Conservation (phyloP, 2,888 invertebrate species). For the Ennomos fuscantarius region DNA sequence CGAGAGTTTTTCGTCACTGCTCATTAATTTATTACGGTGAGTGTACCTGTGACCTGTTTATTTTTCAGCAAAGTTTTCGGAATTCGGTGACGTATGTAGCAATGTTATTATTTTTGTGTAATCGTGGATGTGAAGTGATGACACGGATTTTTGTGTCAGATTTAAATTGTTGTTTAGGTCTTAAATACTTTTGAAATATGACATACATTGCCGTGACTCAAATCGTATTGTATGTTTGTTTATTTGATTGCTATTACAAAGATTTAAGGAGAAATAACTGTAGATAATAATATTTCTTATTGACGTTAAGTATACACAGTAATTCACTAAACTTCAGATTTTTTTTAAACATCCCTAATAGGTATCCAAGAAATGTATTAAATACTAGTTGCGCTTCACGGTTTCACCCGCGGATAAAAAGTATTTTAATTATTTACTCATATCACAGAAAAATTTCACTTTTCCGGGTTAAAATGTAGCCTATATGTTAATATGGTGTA, state of each 20-base stretch:
- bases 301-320: too few relatives aligned
- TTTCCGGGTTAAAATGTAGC: too few relatives aligned
- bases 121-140: slow-evolving; percentile 31
- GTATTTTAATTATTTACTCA: too few relatives aligned
- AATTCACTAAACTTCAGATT: too few relatives aligned
- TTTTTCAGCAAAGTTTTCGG: slow-evolving; percentile 47
- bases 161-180: slow-evolving; percentile 20
- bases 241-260: neutral
- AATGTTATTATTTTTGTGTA: slow-evolving; percentile 42
- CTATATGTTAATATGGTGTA: too few relatives aligned
- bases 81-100: slow-evolving; percentile 46
- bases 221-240: neutral
- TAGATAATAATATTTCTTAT: too few relatives aligned
- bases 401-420: too few relatives aligned
- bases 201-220: slow-evolving; percentile 9
- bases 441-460: too few relatives aligned
- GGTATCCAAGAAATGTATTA: too few relatives aligned
- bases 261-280: too few relatives aligned
- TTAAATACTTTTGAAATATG: slow-evolving; percentile 17
- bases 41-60: slow-evolving; percentile 48
- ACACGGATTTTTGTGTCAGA: slow-evolving; percentile 22
- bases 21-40: slow-evolving; percentile 42
- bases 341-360: too few relatives aligned
- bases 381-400: too few relatives aligned
- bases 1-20: slow-evolving; percentile 38